phyloP scores from a whole-genome alignment of 1,140 invertebrate species.

The Zaprionus tsacasi region DNA sequence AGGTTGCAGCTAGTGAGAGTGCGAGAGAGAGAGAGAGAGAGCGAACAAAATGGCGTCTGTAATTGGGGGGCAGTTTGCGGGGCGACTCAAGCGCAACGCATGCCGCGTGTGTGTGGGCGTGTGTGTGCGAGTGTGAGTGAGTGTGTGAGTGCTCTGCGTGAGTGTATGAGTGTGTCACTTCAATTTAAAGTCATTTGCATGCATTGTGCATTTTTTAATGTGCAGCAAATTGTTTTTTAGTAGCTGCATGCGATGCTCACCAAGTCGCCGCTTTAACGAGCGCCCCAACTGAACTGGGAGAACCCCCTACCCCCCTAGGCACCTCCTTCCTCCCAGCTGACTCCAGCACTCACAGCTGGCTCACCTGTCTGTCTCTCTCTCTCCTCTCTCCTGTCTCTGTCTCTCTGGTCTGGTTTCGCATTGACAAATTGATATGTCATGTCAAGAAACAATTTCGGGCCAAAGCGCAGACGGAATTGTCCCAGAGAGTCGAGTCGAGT shows the following conservation, averaged over 20 bases:
- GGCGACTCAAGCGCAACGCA: conserved; percentile 64
- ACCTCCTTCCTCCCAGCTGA: background rate
- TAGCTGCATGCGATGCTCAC: conserved; percentile 71
- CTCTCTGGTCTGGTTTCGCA: conserved; percentile 56
- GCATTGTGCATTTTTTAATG: conserved; percentile 79
- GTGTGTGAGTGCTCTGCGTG: conserved; percentile 18
- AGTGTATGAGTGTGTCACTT: conserved; percentile 47
- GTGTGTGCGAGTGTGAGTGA: conserved; percentile 1
- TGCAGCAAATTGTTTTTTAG: conserved; percentile 80
- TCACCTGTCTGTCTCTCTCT: conserved; percentile 46
- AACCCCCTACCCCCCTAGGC: background rate
- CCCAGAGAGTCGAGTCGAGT: conserved; percentile 24
- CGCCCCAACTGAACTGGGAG: conserved; percentile 2
- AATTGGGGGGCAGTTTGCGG: conserved; percentile 65
- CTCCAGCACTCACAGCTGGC: conserved; percentile 14
- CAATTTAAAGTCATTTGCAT: conserved; percentile 81
- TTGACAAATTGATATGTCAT: conserved; percentile 84
- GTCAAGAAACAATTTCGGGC: conserved; percentile 83
- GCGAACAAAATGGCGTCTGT: conserved; percentile 73
- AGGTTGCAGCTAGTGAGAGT: no score
- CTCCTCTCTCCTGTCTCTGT: background rate
- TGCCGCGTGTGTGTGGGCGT: conserved; percentile 16
- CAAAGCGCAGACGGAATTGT: conserved; percentile 70
- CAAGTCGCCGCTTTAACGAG: conserved; percentile 41
- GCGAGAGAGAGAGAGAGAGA: background rate